Conservation (phyloP, 2,888 invertebrate species). For the Heteromurus nitidus region DNA sequence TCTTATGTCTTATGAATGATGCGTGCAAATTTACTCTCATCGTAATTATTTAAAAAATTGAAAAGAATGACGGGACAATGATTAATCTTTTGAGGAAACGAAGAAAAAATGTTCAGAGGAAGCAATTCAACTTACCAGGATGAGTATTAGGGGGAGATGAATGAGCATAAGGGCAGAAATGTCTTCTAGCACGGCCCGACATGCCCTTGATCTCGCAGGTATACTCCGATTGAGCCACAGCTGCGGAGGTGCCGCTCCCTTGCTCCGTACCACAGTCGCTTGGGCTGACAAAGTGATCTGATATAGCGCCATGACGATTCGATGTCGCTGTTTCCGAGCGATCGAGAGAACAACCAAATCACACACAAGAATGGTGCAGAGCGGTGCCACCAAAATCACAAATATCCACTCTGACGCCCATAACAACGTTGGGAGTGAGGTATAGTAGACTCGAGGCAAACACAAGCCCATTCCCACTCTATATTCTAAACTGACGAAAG, state of each 20-base stretch:
- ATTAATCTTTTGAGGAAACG: too few relatives aligned
- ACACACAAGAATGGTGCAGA: constrained; percentile 73
- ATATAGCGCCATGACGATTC: constrained; percentile 89
- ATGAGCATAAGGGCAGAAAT: constrained; percentile 69
- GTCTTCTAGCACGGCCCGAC: constrained; percentile 73
- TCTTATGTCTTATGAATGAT: too few relatives aligned
- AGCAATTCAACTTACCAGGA: constrained; percentile 64
- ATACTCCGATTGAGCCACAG: constrained; percentile 72
- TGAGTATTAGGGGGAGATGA: constrained; percentile 72
- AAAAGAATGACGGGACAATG: too few relatives aligned
- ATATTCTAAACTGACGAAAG: constrained; percentile 57
- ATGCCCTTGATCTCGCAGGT: constrained; percentile 72
- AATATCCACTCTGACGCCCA: constrained; percentile 73
- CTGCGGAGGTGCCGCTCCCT: constrained; percentile 71
- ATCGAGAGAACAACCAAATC: constrained; percentile 77
- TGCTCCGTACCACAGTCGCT: constrained; percentile 77
- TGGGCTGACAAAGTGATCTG: constrained; percentile 89
- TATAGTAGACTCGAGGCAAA: constrained; percentile 69
- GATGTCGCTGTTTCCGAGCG: constrained; percentile 84
- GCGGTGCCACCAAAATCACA: constrained; percentile 73
- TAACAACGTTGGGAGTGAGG: constrained; percentile 71
- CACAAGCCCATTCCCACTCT: constrained; percentile 70
- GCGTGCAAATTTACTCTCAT: too few relatives aligned
- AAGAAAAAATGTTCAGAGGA: too few relatives aligned
- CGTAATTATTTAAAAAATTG: too few relatives aligned